Conservation (phyloP, 1,140 invertebrate species). For the Pissodes strobi region DNA sequence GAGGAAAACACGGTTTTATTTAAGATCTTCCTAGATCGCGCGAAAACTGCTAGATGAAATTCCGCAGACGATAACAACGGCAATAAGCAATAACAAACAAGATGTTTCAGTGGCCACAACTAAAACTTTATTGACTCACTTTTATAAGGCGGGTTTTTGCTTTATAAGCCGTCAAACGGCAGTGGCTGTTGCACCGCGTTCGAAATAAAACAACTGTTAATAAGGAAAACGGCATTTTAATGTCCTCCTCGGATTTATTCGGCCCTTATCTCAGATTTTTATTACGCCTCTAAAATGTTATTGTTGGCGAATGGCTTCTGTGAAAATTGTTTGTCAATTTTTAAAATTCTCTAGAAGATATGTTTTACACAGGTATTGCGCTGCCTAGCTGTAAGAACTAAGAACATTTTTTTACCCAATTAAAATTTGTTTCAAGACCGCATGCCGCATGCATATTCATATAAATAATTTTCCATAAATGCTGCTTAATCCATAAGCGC, state of each 20-base stretch:
- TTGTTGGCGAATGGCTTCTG: conserved; percentile 22
- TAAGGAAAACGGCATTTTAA: conserved; percentile 33
- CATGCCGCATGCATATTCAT: too few relatives aligned
- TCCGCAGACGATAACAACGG: conserved; percentile 9
- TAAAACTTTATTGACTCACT: conserved; percentile 31
- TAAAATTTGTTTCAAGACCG: too few relatives aligned
- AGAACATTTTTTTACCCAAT: too few relatives aligned
- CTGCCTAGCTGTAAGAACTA: too few relatives aligned
- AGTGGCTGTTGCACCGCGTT: conserved; percentile 5
- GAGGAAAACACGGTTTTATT: too few relatives aligned
- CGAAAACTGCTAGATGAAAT: too few relatives aligned
- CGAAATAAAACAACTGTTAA: conserved; percentile 31
- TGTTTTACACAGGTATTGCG: too few relatives aligned
- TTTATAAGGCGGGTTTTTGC: conserved; percentile 28
- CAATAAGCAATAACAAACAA: conserved; percentile 21
- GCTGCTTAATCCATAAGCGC: too few relatives aligned
- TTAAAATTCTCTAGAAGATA: conserved; percentile 6
- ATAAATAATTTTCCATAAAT: too few relatives aligned
- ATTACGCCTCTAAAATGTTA: conserved; percentile 27
- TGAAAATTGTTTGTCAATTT: conserved; percentile 25
- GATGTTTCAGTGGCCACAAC: conserved; percentile 24
- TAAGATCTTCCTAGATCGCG: too few relatives aligned
- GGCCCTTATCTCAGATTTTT: conserved; percentile 27
- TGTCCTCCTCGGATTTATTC: conserved; percentile 25
- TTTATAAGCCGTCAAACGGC: conserved; percentile 19